Evolutionary conservation across 2,113 vertebrate genomes (phyloP).

Genomic region (Theristicus caerulescens): DNA sequence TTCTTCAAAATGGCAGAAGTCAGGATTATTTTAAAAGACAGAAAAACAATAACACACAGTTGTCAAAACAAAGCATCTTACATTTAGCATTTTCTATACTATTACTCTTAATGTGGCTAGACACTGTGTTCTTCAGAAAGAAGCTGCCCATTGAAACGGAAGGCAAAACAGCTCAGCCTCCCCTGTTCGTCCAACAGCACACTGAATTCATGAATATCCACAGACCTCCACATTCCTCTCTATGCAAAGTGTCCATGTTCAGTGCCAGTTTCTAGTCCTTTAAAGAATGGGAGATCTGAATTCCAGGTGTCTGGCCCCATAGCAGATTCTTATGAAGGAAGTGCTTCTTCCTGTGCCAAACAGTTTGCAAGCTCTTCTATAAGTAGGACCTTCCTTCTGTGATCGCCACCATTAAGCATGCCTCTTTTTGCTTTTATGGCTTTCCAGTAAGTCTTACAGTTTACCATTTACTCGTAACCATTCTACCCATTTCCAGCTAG

Average conservation of each 20-base stretch:
- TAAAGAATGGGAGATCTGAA: neutral
- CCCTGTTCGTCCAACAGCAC: neutral
- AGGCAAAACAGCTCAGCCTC: neutral
- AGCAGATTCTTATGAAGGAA: neutral
- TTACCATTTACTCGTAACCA: neutral
- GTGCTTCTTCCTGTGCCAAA: neutral
- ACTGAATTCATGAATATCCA: neutral
- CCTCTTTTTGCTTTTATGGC: neutral
- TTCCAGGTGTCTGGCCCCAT: neutral
- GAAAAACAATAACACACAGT: neutral
- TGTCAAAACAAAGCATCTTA: neutral
- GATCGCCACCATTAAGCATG: neutral
- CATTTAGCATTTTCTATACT: neutral
- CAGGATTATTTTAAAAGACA: neutral
- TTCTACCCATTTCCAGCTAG: neutral
- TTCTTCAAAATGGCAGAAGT: neutral
- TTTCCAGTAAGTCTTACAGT: neutral
- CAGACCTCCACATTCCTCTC: neutral
- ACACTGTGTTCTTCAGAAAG: neutral
- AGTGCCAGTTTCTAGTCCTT: neutral
- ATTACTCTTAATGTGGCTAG: neutral
- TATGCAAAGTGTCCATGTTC: rapidly evolving
- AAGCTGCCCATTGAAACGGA: neutral
- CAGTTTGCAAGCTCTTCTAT: neutral
- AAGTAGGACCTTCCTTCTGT: neutral